A percentile compares a stretch with the other conserved stretches of the same genome.
Evolutionary conservation across 2,797 vertebrate species (phyloP).

Genomic region (Heterohyrax brucei): DNA sequence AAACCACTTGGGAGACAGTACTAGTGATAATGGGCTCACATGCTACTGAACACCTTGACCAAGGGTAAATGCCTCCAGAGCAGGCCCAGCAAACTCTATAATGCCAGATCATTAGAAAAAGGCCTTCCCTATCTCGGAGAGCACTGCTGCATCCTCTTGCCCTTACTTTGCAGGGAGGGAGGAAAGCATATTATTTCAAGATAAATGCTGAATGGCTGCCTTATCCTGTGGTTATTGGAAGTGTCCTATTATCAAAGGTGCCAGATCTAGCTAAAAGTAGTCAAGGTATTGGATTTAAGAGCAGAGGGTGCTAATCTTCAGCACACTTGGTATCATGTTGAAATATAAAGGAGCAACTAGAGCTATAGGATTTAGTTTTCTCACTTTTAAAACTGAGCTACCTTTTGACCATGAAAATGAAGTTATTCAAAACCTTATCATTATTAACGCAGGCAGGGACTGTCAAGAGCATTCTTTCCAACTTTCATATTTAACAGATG

Average conservation of each 20-base stretch:
- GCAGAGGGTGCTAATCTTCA: constrained; percentile 14
- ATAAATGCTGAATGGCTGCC: neutral
- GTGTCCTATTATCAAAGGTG: constrained; percentile 37
- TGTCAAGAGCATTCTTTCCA: constrained; percentile 51
- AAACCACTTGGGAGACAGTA: neutral
- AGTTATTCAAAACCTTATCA: constrained; percentile 73
- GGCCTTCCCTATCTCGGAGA: neutral
- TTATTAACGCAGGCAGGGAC: constrained; percentile 79
- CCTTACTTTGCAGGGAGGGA: neutral
- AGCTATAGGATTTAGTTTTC: constrained; percentile 69
- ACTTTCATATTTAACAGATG: constrained; percentile 73
- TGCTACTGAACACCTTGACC: neutral
- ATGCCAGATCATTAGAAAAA: constrained; percentile 27
- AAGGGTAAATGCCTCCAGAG: neutral
- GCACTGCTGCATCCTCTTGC: neutral
- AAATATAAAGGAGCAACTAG: constrained; percentile 69
- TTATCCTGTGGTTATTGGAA: neutral
- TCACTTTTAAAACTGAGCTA: constrained; percentile 70
- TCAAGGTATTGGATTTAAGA: constrained; percentile 28
- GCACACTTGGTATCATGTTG: constrained; percentile 48
- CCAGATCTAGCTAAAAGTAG: constrained; percentile 62
- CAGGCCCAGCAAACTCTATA: neutral
- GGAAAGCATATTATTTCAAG: constrained; percentile 32
- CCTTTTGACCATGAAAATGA: constrained; percentile 58
- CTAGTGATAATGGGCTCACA: neutral